Base-by-base conservation (phyloP, 2,888 invertebrate species). In the Sphecodes monilicornis region DNA sequence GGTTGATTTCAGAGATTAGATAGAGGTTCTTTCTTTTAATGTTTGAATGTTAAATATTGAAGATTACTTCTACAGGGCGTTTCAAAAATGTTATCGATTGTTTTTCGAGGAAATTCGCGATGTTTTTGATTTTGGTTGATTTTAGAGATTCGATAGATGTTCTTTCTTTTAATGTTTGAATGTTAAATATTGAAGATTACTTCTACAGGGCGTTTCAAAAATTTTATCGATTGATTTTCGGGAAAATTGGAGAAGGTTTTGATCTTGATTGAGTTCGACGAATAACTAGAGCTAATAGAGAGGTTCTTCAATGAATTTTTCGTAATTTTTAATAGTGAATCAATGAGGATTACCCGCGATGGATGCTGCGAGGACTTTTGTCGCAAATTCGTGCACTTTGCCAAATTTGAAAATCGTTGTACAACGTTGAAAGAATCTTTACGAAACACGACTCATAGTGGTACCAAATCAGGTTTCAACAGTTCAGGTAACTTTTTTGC, bases 391-490 rank as follows among this genome's bases (percentile, higher is more conserved):
- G 29, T 60, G 13, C 18, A 29, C 29, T 29, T 26, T 60, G 60
- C 60, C 60, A 60, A 60, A 60, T n/a, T n/a, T 16, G 13, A 36
- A 32, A 22, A 22, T 66, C 18, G 36, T 22, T 22, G 66, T 22
- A 36, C 18, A 66, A 36, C 10, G 36, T 68, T 4, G 10, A 50
- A 13, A 54, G 39, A 3, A 54, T 54, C 10, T 54, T n/a, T 11
- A n/a, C 54, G 54, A 11, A 1, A 54, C 11, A n/a, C 54, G n/a
- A n/a, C n/a, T 54, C 54, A 54, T n/a, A 11, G 54, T 54, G 54
- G 54, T 54, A n/a, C n/a, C n/a, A n/a, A 54, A 54, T 22, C 16
- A 36, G 36, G 72, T 54, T 73, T 73, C n/a, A 43, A 73, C 16
- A 74, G 50, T 43, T 54, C 54, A 54, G 54, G 50, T 50, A 10